Evolutionary conservation across 2,113 vertebrate species (phyloP).

Genomic region (Cryptotis parvus): DNA sequence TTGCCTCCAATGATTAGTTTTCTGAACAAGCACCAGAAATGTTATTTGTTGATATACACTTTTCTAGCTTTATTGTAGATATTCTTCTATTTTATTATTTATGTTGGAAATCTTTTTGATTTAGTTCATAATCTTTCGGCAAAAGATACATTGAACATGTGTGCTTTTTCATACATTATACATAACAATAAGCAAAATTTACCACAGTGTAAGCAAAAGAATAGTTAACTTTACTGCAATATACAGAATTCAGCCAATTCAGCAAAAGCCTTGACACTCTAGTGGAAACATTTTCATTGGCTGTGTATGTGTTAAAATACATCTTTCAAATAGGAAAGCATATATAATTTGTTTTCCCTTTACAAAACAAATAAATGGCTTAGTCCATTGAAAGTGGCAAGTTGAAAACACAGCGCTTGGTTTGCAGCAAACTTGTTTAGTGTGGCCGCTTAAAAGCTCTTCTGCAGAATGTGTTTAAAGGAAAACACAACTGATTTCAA

Average conservation of each 20-base stretch:
- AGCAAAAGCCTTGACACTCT: constrained; percentile 72
- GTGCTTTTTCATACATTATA: constrained; percentile 77
- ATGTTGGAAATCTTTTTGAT: constrained; percentile 69
- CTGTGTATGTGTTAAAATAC: constrained; percentile 14
- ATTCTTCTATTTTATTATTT: constrained; percentile 76
- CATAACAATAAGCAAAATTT: constrained; percentile 73
- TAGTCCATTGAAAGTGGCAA: constrained; percentile 1
- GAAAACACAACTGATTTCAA: not conserved
- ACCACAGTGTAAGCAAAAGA: constrained; percentile 73
- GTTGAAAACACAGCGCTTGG: not conserved
- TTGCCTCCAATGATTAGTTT: constrained; percentile 40
- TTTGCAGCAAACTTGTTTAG: not conserved
- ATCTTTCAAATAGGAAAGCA: not conserved
- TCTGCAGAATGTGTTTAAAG: not conserved
- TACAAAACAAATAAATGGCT: not conserved
- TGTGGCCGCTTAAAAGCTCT: not conserved
- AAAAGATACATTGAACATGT: constrained; percentile 57
- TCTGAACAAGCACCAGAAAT: constrained; percentile 41
- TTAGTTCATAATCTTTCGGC: constrained; percentile 64
- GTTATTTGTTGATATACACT: constrained; percentile 51
- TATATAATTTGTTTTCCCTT: not conserved
- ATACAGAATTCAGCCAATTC: constrained; percentile 62
- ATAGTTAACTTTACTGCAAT: constrained; percentile 47
- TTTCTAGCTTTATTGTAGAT: constrained; percentile 48
- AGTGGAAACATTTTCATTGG: constrained; percentile 20